Base-by-base conservation (phyloP, 2,797 vertebrate species). In the Hirundo rustica region DNA sequence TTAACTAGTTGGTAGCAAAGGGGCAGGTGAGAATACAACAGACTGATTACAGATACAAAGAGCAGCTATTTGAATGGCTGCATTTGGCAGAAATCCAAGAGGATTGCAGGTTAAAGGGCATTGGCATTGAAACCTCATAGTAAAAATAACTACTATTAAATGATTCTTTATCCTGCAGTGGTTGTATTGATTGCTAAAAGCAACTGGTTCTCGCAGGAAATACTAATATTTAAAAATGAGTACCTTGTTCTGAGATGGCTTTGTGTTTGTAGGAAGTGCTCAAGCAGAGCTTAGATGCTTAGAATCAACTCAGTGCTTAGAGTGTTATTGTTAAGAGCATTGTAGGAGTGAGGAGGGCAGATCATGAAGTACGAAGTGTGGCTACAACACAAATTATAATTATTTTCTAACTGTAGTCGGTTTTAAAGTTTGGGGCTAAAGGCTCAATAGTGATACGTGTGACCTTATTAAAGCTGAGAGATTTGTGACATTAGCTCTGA, bases 121-220 rank as follows among this genome's bases (percentile, higher is more conserved):
- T 0, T 54, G 77, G 11, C 72, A 22, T 13, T 57, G 61, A 55
- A 70, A 67, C 42, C 30, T 83, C 10, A 4, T 27, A 30, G 71
- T 42, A 60, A 89, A 75, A 81, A 67, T 87, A 79, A 51, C 38
- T 13, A 7, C 60, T 66, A 1, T 76, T 79, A 60, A 87, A 44
- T 55, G 44, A 25, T 64, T 85, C 77, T 84, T 92, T 75, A 34
- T 94, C 66, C 80, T 92, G 62, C 32, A 55, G 64, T 22, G 47
- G 58, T 50, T 86, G 30, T 74, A 72, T 51, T 29, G 54, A 68
- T 70, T 70, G 27, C 48, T 78, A 38, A 26, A 45, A 55, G 40
- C 70, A 68, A 2, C 32, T 48, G 54, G 19, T 88, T 79, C 40
- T 55, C 54, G 36, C 60, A 73, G 73, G 47, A 86, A 90, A 65